phyloP scores from a whole-genome alignment of 2,888 invertebrate species.

The Exephanes ischioxanthus region DNA sequence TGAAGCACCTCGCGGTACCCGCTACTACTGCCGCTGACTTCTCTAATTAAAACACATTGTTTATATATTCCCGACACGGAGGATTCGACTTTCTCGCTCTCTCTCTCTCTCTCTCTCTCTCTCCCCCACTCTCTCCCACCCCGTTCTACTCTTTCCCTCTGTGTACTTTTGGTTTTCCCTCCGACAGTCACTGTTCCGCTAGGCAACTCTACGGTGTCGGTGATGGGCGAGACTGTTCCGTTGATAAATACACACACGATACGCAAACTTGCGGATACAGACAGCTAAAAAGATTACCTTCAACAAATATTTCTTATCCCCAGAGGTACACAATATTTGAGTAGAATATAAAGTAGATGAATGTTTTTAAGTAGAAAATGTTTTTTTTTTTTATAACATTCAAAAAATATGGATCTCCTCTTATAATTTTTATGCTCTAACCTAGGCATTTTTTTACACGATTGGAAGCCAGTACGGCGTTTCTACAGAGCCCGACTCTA shows the following conservation, averaged over 20 bases:
- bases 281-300: background rate
- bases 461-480: too few relatives aligned
- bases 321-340: too few relatives aligned
- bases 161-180: slow-evolving; percentile 51
- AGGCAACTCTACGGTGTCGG: slow-evolving; percentile 63
- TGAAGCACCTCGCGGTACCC: slow-evolving; percentile 71
- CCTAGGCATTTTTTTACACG: too few relatives aligned
- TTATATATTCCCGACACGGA: slow-evolving; percentile 81
- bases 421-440: too few relatives aligned
- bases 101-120: background rate
- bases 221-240: slow-evolving; percentile 42
- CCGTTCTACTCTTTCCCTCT: slow-evolving; percentile 8
- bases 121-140: background rate
- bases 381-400: too few relatives aligned
- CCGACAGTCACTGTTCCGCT: slow-evolving; percentile 49
- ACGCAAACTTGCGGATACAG: background rate
- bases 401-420: too few relatives aligned
- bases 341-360: too few relatives aligned
- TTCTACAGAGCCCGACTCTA: too few relatives aligned
- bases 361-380: too few relatives aligned
- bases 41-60: slow-evolving; percentile 84
- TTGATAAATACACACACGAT: slow-evolving; percentile 1
- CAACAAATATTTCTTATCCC: too few relatives aligned
- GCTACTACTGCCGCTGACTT: slow-evolving; percentile 57
- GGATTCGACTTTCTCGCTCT: slow-evolving; percentile 54